phyloP scores from a whole-genome alignment of 2,797 vertebrate genomes.

The Urocyon cinereoargenteus region DNA sequence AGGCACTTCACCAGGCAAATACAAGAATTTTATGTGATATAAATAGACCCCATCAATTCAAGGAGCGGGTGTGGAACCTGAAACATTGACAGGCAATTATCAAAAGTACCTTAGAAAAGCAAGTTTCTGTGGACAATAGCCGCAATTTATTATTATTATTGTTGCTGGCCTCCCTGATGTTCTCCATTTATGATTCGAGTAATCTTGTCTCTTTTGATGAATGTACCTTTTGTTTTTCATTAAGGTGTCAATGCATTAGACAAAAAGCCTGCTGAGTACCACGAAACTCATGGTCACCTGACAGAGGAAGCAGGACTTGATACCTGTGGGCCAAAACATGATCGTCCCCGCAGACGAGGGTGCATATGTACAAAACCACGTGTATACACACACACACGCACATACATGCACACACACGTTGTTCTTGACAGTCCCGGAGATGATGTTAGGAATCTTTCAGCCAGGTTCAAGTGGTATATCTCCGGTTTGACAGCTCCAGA shows the following conservation, averaged over 20 bases:
- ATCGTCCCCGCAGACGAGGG: neutral
- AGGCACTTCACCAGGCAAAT: conserved; percentile 69
- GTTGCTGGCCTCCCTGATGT: conserved; percentile 73
- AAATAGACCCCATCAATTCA: conserved; percentile 77
- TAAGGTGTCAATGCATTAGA: conserved; percentile 85
- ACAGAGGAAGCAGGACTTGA: conserved; percentile 72
- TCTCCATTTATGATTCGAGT: conserved; percentile 71
- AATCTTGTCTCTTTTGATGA: conserved; percentile 83
- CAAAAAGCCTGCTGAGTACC: conserved; percentile 72
- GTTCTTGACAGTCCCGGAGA: neutral
- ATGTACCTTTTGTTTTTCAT: conserved; percentile 84
- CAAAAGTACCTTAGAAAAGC: conserved; percentile 77
- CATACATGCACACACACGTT: neutral
- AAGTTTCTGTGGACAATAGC: conserved; percentile 69
- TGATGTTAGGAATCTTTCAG: neutral
- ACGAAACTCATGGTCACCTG: conserved; percentile 79
- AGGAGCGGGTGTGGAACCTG: conserved; percentile 45
- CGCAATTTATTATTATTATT: conserved; percentile 78
- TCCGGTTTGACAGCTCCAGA: conserved; percentile 7
- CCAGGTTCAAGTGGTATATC: neutral
- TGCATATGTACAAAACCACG: neutral
- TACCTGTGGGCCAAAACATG: conserved; percentile 58
- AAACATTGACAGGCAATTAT: conserved; percentile 81
- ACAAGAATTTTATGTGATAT: conserved; percentile 70
- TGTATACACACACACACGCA: neutral